Conservation (phyloP, 1,140 invertebrate species). For the Drosophila pseudoobscura region DNA sequence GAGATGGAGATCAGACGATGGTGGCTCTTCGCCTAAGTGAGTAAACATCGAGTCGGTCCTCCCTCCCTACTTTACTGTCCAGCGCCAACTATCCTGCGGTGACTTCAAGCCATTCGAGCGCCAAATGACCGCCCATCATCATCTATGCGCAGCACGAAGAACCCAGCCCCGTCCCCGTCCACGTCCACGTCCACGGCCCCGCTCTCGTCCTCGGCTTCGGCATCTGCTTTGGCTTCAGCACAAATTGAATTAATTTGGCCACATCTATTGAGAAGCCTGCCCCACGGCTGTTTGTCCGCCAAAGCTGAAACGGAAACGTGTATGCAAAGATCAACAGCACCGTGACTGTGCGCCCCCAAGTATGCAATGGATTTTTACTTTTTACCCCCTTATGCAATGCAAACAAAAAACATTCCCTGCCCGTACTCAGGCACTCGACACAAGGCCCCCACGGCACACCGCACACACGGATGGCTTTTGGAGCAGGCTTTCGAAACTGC, state of each 20-base stretch:
- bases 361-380: constrained; percentile 42
- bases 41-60: constrained; percentile 43
- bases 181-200: not conserved
- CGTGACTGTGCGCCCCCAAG: constrained; percentile 16
- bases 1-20: constrained; percentile 4
- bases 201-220: not conserved
- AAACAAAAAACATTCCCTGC: constrained; percentile 2
- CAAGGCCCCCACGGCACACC: not conserved
- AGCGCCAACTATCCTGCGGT: constrained; percentile 21
- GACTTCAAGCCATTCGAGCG: constrained; percentile 32
- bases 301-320: constrained; percentile 1
- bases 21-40: constrained; percentile 53
- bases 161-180: not conserved
- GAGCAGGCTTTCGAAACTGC: constrained; percentile 13
- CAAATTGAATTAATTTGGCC: constrained; percentile 72
- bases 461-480: too few species aligned
- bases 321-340: constrained; percentile 40
- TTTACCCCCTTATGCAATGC: constrained; percentile 25
- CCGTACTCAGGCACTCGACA: not conserved
- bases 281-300: constrained; percentile 2
- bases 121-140: constrained; percentile 39
- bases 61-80: not conserved
- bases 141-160: constrained; percentile 36
- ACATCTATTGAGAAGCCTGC: constrained; percentile 19
- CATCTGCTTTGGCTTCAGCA: constrained; percentile 9